phyloP scores from a whole-genome alignment of 2,113 vertebrate species.

The Camelus dromedarius region DNA sequence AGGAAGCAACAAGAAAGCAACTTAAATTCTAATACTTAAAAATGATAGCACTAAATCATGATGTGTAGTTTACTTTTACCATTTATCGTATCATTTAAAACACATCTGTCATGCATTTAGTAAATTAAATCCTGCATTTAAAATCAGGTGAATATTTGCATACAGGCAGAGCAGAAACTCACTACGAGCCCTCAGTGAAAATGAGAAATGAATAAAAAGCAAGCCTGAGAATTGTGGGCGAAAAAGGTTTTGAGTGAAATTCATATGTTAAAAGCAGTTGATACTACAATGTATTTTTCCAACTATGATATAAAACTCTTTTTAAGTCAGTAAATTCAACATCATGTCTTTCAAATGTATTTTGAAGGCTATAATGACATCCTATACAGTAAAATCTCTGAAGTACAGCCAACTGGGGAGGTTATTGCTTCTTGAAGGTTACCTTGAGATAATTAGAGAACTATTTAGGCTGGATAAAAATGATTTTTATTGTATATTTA shows the following conservation, averaged over 20 bases:
- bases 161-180: not conserved
- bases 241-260: not conserved
- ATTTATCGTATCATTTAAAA: not conserved
- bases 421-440: not conserved
- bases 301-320: not conserved
- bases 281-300: not conserved
- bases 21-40: not conserved
- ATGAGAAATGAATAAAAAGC: not conserved
- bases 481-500: not conserved
- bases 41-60: not conserved
- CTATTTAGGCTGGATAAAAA: not conserved
- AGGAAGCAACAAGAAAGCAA: not conserved
- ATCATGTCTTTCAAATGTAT: not conserved
- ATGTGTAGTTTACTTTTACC: not conserved
- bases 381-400: not conserved
- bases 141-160: not conserved
- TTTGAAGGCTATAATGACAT: not conserved
- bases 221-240: not conserved
- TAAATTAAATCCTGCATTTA: not conserved
- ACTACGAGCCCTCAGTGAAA: not conserved
- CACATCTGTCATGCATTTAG: not conserved
- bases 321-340: not conserved
- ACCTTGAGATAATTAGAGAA: not conserved
- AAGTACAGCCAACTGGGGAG: not conserved
- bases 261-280: not conserved